Evolutionary conservation across 2,888 invertebrate species (phyloP), one percentile per base, ranked within the genome.

Genomic region (Aphelenchoides bicaudatus): DNA sequence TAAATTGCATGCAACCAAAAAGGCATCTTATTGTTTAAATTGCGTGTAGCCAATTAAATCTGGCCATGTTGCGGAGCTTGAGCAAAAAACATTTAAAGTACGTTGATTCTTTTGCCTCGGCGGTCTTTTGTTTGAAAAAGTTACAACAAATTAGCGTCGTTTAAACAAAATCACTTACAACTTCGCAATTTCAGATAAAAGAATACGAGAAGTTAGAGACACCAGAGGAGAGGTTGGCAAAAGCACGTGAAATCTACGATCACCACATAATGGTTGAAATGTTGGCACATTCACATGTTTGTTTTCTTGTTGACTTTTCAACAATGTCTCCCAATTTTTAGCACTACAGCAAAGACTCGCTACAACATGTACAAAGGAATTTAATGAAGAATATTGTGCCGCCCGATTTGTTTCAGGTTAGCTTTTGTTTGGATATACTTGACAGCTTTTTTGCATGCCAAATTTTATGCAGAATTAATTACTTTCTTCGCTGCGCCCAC

Each of bases 211-310:
- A 96, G 84, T 86, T 96, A 81, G 98, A 99, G 83, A 90, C 91
- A 78, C 87, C 88, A 65, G 96, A 98, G 78, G 98, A 98, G 80
- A 85, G 98, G 80, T 87, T 89, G 84, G 88, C 90, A 82, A 86
- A 90, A 79, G 94, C 94, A 63, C 86, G 90, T 79, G 91, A 94
- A 83, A 92, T 98, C 80, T 98, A 98, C 84, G 98, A 98, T 84
- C 93, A 92, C 85, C 98, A 91, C 85, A 96, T 98, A 81, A 98
- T 98, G 98, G 93, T 93, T 83, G 98, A 99, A 85, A 86, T 99
- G 82, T 86, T 98, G 82, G 90, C 96, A 72, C 91, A 93, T 84
- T 88, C 94, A 78, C 94, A 98, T 85, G 96, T 96, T 85, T 89
- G 89, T 51, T 19, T 16, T n/a, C 2, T 2, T 2, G 27, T 8